These are phyloP conservation scores for Myotis brandtii DNA, from an alignment of 2,113 vertebrate genomes.

Conservation along the genomic window DNA sequence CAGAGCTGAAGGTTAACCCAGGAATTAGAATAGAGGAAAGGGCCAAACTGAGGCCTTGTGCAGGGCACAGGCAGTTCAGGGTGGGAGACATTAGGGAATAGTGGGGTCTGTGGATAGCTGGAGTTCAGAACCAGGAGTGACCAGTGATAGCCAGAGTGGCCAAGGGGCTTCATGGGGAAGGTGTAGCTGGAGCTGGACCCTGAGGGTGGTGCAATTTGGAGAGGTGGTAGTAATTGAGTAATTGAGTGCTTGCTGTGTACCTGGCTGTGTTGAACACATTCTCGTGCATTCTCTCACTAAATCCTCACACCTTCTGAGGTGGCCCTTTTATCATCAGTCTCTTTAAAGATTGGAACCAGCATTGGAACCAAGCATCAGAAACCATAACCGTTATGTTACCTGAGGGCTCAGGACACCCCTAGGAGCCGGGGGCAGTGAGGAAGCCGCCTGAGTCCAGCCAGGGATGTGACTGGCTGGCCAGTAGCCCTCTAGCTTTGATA, in stretches of 20 bases:
- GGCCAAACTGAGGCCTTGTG: not conserved
- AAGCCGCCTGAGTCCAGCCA: not conserved
- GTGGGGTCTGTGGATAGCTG: not conserved
- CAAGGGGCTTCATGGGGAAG: not conserved
- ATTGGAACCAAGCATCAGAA: fast-evolving
- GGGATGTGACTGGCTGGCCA: not conserved
- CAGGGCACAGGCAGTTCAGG: not conserved
- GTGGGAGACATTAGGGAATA: not conserved
- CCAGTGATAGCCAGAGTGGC: too few species aligned
- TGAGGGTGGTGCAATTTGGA: not conserved
- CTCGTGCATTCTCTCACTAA: not conserved
- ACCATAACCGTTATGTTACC: too few species aligned
- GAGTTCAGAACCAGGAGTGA: not conserved
- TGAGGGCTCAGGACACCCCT: not conserved
- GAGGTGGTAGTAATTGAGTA: not conserved
- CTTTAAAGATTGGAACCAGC: not conserved
- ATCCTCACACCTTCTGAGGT: not conserved
- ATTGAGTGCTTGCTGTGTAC: not conserved
- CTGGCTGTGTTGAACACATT: not conserved
- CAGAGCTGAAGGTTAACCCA: not conserved
- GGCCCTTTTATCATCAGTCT: not conserved
- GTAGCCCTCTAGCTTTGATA: not conserved
- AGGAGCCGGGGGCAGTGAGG: not conserved
- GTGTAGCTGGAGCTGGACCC: too few species aligned
- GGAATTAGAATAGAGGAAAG: not conserved